These are phyloP conservation scores for Buathra laborator DNA, from an alignment of 2,888 invertebrate species.

Conservation along the genomic window DNA sequence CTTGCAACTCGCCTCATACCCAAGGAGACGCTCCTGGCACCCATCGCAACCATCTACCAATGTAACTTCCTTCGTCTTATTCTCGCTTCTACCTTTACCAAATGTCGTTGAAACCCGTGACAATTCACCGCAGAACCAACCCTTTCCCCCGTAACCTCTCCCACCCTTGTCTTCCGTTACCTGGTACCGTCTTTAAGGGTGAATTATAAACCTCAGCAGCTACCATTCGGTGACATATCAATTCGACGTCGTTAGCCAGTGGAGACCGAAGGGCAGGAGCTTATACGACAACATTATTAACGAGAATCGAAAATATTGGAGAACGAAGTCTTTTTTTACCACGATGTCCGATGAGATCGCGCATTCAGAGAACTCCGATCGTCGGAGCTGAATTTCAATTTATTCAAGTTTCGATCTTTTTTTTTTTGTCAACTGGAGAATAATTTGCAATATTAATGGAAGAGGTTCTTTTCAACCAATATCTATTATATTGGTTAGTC, in stretches of 20 bases:
- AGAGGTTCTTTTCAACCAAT: too few relatives aligned
- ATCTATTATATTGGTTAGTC: too few relatives aligned
- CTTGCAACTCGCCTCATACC: constrained; percentile 29
- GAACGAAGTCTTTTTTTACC: constrained; percentile 30
- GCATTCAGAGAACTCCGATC: not conserved
- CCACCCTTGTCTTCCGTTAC: constrained; percentile 24
- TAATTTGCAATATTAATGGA: too few relatives aligned
- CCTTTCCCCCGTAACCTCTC: too few relatives aligned
- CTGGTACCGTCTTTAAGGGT: too few relatives aligned
- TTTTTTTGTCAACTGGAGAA: too few relatives aligned
- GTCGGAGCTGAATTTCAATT: constrained; percentile 71
- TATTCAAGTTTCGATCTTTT: constrained; percentile 53
- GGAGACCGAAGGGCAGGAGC: not conserved
- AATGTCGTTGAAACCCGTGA: constrained; percentile 9
- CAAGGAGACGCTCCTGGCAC: constrained; percentile 46
- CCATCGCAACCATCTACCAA: constrained; percentile 36
- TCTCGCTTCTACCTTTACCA: constrained; percentile 24
- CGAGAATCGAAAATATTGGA: constrained; percentile 60
- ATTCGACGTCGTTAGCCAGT: not conserved
- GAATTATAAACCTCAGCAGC: not conserved
- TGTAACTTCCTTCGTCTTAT: constrained; percentile 45
- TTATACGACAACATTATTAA: constrained; percentile 48
- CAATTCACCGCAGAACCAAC: constrained; percentile 3
- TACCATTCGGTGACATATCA: not conserved
- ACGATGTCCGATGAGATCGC: not conserved